phyloP scores from a whole-genome alignment of 92 coral and sea anemone species.

The Chrysogorgia sp. region DNA sequence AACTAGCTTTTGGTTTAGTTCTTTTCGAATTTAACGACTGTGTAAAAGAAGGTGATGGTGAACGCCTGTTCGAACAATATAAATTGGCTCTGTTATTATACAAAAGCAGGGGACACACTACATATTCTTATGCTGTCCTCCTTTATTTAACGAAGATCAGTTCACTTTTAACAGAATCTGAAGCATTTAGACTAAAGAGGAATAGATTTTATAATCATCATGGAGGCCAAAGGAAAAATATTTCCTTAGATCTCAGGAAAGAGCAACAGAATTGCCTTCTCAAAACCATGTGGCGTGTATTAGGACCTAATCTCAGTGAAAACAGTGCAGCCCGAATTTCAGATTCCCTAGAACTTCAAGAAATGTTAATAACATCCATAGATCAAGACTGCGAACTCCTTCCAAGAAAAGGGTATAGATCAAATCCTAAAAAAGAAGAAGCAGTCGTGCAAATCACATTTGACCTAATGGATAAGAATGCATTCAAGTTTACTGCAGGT shows the following conservation, averaged over 20 bases:
- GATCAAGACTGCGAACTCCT: conserved; percentile 55
- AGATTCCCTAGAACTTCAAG: conserved; percentile 47
- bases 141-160: not conserved
- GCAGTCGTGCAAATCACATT: conserved; percentile 46
- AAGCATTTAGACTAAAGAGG: conserved; percentile 42
- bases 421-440: conserved; percentile 50
- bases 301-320: conserved; percentile 62
- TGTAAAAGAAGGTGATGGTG: conserved; percentile 1
- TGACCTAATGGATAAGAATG: conserved; percentile 51
- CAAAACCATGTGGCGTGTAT: conserved; percentile 24
- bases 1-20: not conserved
- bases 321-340: conserved; percentile 63
- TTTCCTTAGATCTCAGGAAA: conserved; percentile 22
- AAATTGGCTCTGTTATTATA: not conserved
- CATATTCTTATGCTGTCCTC: not conserved
- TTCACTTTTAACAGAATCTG: not conserved
- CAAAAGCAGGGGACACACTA: not conserved
- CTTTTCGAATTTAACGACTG: not conserved
- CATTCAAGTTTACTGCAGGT: conserved; percentile 45
- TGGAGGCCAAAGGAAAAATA: conserved; percentile 36
- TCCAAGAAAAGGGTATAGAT: conserved; percentile 26
- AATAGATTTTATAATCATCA: conserved; percentile 38
- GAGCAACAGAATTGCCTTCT: not conserved
- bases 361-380: conserved; percentile 47
- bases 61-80: not conserved